Percentiles rank a stretch among this genome's conserved stretches.
Evolutionary conservation across 2,888 invertebrate genomes (phyloP).

Genomic region (Emmelina monodactyla): DNA sequence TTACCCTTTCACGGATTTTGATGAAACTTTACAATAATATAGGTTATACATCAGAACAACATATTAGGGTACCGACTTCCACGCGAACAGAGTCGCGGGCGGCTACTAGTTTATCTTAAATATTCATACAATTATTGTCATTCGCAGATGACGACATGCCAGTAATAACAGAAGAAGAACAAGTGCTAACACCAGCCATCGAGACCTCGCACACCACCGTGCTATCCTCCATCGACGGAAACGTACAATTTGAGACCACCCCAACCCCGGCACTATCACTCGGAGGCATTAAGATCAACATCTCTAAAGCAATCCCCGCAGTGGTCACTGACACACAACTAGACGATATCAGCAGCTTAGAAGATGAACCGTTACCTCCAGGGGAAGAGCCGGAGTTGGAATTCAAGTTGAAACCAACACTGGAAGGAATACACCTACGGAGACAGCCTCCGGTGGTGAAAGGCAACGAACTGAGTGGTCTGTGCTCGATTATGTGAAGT

Average conservation of each 20-base stretch:
- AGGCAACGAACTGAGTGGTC: conserved; percentile 83
- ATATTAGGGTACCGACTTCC: too few relatives aligned
- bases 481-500: conserved; percentile 92
- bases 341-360: conserved; percentile 40
- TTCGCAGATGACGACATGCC: conserved; percentile 57
- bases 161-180: conserved; percentile 53
- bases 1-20: too few relatives aligned
- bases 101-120: background rate
- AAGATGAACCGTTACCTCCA: conserved; percentile 65
- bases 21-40: too few relatives aligned
- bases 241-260: conserved; percentile 70
- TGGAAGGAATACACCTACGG: conserved; percentile 71
- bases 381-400: conserved; percentile 64
- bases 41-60: too few relatives aligned
- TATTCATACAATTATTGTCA: conserved; percentile 4
- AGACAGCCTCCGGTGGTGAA: conserved; percentile 75
- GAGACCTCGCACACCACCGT: conserved; percentile 66
- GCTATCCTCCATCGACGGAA: conserved; percentile 78
- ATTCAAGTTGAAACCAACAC: conserved; percentile 69
- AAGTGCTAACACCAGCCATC: conserved; percentile 26
- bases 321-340: conserved; percentile 25
- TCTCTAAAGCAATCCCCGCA: conserved; percentile 70
- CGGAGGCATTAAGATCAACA: conserved; percentile 82
- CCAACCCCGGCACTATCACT: conserved; percentile 26
- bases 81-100: too few relatives aligned